Evolutionary conservation across 2,888 invertebrate species (phyloP), one percentile per base, ranked within the genome.

Genomic region (Clunio marinus): DNA sequence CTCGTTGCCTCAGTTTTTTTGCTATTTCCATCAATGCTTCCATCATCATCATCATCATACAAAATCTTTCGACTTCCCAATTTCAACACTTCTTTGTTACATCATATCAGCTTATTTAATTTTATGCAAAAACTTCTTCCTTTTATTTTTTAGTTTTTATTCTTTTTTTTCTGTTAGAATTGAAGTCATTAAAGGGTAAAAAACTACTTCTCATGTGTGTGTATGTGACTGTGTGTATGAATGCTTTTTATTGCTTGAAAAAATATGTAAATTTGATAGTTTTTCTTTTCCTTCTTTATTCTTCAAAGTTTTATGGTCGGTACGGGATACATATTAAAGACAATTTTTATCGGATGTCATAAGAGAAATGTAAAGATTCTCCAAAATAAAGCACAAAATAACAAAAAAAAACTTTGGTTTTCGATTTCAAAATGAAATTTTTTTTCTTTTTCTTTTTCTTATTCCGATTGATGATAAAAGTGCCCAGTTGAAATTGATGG

Each of bases 231-330:
- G 27, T 57, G 57, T 13, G n/a, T n/a, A 3, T 22, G 32, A n/a
- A n/a, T n/a, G n/a, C n/a, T n/a, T n/a, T n/a, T n/a, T 51, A 55
- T 66, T 55, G 66, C 66, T 66, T 66, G 66, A 17, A 66, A 57
- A 62, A 55, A 28, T 55, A 55, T 66, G 66, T 66, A 66, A 66
- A 55, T 66, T 66, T 65, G 27, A 27, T 25, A 63, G 45, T 45
- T 27, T 22, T 63, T 13, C 20, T 1, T 27, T 7, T 28, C 32
- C 17, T 46, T 51, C 27, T n/a, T 51, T 22, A 51, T 51, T n/a
- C 17, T 2, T 5, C n/a, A 22, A 8, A 4, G 51, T 3, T 51
- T 51, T 51, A 51, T 51, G 51, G 51, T 51, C 51, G 51, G 51
- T n/a, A 22, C 22, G 51, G 41, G 51, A 22, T 3, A 51, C 51